These are phyloP conservation scores for Ciconia nigra DNA, from an alignment of 2,797 vertebrate genomes.

Conservation along the genomic window DNA sequence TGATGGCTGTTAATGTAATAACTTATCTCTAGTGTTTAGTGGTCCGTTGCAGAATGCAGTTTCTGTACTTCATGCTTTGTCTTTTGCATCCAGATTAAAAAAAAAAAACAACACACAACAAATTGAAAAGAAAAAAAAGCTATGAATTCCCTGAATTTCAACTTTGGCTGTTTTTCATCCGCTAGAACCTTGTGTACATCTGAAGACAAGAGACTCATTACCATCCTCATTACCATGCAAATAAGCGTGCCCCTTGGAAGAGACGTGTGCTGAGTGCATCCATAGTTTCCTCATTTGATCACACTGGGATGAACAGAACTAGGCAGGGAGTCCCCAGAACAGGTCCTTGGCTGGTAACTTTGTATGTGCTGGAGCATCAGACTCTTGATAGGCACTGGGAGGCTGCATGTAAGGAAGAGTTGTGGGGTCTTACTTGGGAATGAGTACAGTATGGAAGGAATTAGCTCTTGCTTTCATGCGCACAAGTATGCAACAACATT, in stretches of 20 bases:
- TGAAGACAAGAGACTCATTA: constrained; percentile 28
- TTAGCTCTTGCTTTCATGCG: neutral
- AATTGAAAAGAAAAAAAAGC: neutral
- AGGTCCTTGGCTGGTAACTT: neutral
- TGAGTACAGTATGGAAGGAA: neutral
- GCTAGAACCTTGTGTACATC: constrained; percentile 12
- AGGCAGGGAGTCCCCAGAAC: neutral
- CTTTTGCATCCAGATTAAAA: neutral
- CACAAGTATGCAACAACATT: neutral
- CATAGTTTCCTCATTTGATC: neutral
- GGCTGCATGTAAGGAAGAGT: neutral
- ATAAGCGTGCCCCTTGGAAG: constrained; percentile 1
- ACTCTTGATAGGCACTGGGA: neutral
- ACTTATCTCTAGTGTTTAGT: neutral
- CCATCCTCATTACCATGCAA: constrained; percentile 48
- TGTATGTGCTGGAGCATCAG: neutral
- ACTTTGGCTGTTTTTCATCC: neutral
- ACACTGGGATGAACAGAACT: neutral
- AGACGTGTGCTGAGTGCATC: neutral
- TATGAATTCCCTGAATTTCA: neutral
- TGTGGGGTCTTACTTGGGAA: neutral
- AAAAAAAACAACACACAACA: neutral
- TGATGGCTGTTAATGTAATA: neutral
- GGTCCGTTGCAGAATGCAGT: neutral
- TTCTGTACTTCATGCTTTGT: neutral